Conservation (phyloP, 1,140 invertebrate species). For the Anagrus nilaparvatae region DNA sequence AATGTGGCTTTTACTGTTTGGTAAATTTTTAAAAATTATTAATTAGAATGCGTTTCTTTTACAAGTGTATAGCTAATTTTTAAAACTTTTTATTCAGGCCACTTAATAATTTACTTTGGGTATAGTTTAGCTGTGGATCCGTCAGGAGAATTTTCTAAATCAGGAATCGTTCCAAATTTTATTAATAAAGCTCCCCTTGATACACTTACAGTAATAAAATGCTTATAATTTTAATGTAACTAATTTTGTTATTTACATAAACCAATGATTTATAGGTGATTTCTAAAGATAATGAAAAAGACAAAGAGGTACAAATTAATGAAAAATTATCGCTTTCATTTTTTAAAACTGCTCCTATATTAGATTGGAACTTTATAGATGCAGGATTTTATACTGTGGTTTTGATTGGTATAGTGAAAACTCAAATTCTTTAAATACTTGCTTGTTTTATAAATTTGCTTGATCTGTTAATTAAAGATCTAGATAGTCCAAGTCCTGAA, state of each 20-base stretch:
- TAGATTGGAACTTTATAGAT: conserved; percentile 5
- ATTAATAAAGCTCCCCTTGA: conserved; percentile 3
- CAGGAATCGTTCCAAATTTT: conserved; percentile 8
- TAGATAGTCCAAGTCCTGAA: conserved; percentile 43
- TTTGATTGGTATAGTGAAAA: conserved; percentile 14
- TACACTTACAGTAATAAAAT: conserved; percentile 11
- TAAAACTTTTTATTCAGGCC: too few species aligned
- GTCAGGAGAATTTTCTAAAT: background rate
- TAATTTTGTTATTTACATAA: too few species aligned
- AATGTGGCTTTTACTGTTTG: too few species aligned
- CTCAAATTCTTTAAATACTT: too few species aligned
- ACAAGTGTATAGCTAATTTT: too few species aligned
- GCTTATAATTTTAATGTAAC: too few species aligned
- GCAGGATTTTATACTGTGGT: conserved; percentile 3
- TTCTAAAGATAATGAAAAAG: conserved; percentile 10
- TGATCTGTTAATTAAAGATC: conserved; percentile 37
- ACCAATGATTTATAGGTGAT: conserved; percentile 8
- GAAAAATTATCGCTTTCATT: conserved; percentile 11
- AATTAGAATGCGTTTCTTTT: too few species aligned
- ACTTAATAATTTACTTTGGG: too few species aligned
- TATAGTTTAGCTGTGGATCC: too few species aligned
- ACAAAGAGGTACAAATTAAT: conserved; percentile 9
- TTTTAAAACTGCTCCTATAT: conserved; percentile 8
- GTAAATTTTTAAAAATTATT: too few species aligned
- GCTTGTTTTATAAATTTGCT: too few species aligned